Percentiles rank a stretch among this genome's conserved stretches.
Conservation (phyloP, 2,113 vertebrate species). For the Carlito syrichta region DNA sequence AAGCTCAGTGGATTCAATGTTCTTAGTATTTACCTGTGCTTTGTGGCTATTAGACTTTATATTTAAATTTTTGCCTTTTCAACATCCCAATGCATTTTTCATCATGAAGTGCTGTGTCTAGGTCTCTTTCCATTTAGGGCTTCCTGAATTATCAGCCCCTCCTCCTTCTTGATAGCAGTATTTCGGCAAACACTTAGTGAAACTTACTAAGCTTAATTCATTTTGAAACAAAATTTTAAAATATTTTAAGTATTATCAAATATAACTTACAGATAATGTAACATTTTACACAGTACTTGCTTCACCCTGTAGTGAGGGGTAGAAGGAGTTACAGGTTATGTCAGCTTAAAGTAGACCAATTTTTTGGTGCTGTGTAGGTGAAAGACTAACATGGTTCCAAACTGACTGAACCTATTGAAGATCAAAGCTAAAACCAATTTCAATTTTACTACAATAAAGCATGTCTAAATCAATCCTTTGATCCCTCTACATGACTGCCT, state of each 20-base stretch:
- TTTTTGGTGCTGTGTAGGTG: background rate
- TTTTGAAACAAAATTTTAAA: background rate
- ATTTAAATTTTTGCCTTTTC: background rate
- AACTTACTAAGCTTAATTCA: background rate
- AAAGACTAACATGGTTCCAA: background rate
- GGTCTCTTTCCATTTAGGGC: background rate
- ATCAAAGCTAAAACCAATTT: background rate
- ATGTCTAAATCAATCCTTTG: background rate
- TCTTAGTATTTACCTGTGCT: background rate
- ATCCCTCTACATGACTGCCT: background rate
- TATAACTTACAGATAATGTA: background rate
- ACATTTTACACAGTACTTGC: background rate
- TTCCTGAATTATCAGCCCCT: background rate
- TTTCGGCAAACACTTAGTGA: background rate
- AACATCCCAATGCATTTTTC: background rate
- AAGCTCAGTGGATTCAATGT: background rate
- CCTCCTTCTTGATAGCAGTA: background rate
- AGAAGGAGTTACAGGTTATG: background rate
- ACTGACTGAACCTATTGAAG: background rate
- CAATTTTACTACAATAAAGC: background rate
- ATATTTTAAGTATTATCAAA: background rate
- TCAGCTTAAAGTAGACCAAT: background rate
- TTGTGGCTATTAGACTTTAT: background rate
- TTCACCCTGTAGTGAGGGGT: background rate
- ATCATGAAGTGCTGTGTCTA: background rate